Evolutionary conservation across 1,140 invertebrate species (phyloP).

Genomic region (Eueides isabella): DNA sequence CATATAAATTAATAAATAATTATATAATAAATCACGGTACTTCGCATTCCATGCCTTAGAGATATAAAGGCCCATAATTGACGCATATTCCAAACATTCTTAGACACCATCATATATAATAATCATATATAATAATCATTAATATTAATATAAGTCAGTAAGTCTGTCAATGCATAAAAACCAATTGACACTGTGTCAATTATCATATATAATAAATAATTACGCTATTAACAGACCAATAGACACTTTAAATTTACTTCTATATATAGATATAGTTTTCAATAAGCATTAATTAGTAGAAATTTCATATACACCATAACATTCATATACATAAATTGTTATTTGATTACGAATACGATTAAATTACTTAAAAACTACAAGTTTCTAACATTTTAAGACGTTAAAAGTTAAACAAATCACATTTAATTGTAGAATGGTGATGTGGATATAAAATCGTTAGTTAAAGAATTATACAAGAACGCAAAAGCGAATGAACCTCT

Average conservation of each 20-base stretch:
- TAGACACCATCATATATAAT: not conserved
- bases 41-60: constrained; percentile 1
- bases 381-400: not conserved
- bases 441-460: not conserved
- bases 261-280: not conserved
- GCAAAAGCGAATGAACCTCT: not conserved
- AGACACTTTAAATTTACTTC: not conserved
- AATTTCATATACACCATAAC: not conserved
- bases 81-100: constrained; percentile 14
- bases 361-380: not conserved
- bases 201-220: not conserved
- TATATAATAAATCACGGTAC: not conserved
- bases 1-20: not conserved
- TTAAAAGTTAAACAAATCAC: not conserved
- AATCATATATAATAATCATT: not conserved
- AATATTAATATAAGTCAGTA: not conserved
- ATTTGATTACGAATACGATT: not conserved
- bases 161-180: not conserved
- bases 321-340: not conserved
- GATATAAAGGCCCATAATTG: constrained; percentile 17
- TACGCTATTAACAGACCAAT: not conserved
- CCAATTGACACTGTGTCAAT: constrained; percentile 1
- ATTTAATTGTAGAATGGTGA: not conserved
- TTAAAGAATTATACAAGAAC: not conserved
- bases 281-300: not conserved